phyloP scores from a whole-genome alignment of 2,113 vertebrate genomes.

The Charadrius vociferus region DNA sequence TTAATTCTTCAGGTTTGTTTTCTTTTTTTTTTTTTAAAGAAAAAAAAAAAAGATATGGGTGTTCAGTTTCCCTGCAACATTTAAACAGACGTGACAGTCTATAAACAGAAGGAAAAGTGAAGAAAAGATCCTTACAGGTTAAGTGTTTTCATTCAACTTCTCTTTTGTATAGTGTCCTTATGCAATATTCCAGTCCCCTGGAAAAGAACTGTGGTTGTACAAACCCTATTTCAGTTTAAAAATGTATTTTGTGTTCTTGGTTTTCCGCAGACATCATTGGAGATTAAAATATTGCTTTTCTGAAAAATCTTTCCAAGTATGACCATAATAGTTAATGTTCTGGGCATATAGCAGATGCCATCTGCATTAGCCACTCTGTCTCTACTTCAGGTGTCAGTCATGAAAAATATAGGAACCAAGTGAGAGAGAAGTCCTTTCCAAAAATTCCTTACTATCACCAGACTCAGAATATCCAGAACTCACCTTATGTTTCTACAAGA shows the following conservation, averaged over 20 bases:
- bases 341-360: background rate
- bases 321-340: background rate
- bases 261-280: background rate
- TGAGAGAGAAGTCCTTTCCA: background rate
- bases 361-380: background rate
- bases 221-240: background rate
- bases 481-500: slow-evolving; percentile 8
- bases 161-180: background rate
- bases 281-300: background rate
- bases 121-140: background rate
- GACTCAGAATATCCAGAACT: background rate
- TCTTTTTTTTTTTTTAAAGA: background rate
- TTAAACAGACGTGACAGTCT: background rate
- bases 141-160: background rate
- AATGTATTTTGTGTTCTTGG: background rate
- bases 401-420: background rate
- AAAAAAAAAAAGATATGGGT: background rate
- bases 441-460: background rate
- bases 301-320: background rate
- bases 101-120: slow-evolving; percentile 7
- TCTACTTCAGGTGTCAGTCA: background rate
- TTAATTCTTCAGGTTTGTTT: background rate
- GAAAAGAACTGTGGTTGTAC: background rate
- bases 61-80: background rate
- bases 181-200: background rate